A percentile compares a stretch with the other conserved stretches of the same genome.
Conservation (phyloP, 2,113 vertebrate species). For the Chloropsis cyanopogon region DNA sequence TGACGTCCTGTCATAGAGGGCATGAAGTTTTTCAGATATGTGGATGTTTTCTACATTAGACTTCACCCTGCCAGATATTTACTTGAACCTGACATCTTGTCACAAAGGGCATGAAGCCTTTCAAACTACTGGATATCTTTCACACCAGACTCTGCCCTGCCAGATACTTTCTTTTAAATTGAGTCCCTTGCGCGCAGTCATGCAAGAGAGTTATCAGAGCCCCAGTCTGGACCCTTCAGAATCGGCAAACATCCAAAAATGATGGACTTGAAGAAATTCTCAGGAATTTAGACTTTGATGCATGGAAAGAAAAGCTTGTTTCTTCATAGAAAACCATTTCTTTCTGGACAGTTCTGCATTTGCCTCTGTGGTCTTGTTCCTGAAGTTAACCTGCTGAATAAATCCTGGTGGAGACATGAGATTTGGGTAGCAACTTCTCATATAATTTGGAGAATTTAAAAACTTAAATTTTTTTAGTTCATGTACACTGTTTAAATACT, state of each 20-base stretch:
- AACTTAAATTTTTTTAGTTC: not conserved
- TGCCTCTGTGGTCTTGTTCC: not conserved
- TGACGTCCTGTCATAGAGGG: constrained; percentile 32
- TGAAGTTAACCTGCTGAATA: not conserved
- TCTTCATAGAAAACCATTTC: not conserved
- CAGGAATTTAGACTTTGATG: constrained; percentile 16
- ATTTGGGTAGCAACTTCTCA: not conserved
- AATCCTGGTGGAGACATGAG: not conserved
- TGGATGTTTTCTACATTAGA: constrained; percentile 54
- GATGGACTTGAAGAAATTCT: constrained; percentile 52
- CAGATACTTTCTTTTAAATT: constrained; percentile 62
- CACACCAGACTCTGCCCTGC: constrained; percentile 49
- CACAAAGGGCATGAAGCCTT: constrained; percentile 61
- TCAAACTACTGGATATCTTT: constrained; percentile 63
- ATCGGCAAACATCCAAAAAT: not conserved
- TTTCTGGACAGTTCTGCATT: not conserved
- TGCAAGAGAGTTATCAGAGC: constrained; percentile 37
- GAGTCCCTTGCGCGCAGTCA: constrained; percentile 39
- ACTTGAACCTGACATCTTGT: constrained; percentile 64
- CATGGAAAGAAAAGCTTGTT: not conserved
- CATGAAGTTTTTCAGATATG: constrained; percentile 46
- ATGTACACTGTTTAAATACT: not conserved
- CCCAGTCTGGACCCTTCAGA: constrained; percentile 42
- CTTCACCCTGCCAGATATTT: constrained; percentile 53
- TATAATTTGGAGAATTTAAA: not conserved